Evolutionary conservation across 2,113 vertebrate genomes (phyloP), one percentile per base, ranked within the genome.

Genomic region (Heloderma charlesbogerti): DNA sequence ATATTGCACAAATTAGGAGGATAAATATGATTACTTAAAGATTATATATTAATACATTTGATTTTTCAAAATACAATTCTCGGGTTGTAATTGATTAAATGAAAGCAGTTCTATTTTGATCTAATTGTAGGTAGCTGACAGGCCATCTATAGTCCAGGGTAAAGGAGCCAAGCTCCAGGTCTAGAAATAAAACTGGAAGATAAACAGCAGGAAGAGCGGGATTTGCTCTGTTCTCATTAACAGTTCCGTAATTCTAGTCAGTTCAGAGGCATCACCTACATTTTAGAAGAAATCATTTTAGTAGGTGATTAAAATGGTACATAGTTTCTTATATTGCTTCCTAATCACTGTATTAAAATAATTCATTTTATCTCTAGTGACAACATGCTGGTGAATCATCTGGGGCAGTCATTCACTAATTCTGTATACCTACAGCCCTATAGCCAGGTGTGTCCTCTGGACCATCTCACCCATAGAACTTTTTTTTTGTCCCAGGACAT

Each of bases 1-100:
- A 96, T 96, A 97, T 80, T 96, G 95, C 95, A 90, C 96, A 97
- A 97, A 97, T 96, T 96, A 95, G 93, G 96, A 96, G 89, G 92
- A 96, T 95, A 96, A 96, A 94, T 97, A 95, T 83, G 93, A 97
- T 97, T 95, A 93, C 94, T 93, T 95, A 94, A 94, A 96, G 94
- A 96, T 96, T 95, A 94, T 88, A 90, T 95, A 96, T 96, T 95
- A 96, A 94, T 95, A 96, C 94, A 94, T 94, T 91, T 92, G 87
- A 95, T 96, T 96, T 80, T 96, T 91, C 88, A 95, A 96, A 97
- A 93, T 95, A 93, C 78, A 95, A 91, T 95, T 91, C 94, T 96
- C 82, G 79, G 88, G 90, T 94, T 94, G 93, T 91, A 94, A 93
- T 88, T 90, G 89, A 96, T 92, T 94, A 91, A 94, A 89, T 94